Evolutionary conservation across 2,797 vertebrate genomes (phyloP).

Genomic region (Cottoperca gobio): DNA sequence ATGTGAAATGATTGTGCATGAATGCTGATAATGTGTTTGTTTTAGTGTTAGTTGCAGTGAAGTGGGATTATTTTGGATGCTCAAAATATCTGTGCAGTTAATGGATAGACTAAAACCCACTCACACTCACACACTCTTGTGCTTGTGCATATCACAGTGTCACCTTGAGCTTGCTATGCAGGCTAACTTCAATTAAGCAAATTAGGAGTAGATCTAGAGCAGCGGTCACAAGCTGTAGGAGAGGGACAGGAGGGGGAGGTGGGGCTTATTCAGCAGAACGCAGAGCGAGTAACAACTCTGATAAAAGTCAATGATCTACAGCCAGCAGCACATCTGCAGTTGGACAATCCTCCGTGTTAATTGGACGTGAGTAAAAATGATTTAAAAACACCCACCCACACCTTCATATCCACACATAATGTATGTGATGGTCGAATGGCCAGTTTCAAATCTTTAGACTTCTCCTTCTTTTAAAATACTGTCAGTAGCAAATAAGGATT

Average conservation of each 20-base stretch:
- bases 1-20: constrained; percentile 9
- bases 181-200: constrained; percentile 83
- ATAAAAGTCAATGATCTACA: constrained; percentile 77
- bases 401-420: constrained; percentile 1
- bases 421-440: constrained; percentile 13
- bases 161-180: constrained; percentile 78
- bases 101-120: constrained; percentile 19
- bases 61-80: constrained; percentile 54
- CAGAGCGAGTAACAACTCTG: constrained; percentile 52
- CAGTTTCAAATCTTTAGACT: constrained; percentile 14
- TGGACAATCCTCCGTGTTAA: constrained; percentile 41
- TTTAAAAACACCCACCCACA: constrained; percentile 13
- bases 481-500: neutral
- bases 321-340: constrained; percentile 55
- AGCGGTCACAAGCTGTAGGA: constrained; percentile 62
- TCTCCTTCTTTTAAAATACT: neutral
- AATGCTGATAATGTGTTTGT: constrained; percentile 39
- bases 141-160: constrained; percentile 62
- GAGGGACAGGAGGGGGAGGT: constrained; percentile 32
- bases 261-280: constrained; percentile 68
- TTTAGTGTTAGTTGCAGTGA: constrained; percentile 44
- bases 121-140: constrained; percentile 22
- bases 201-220: constrained; percentile 78
- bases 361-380: constrained; percentile 31
- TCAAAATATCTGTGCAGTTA: constrained; percentile 44